These are phyloP conservation scores for Phoeniculus purpureus DNA, from an alignment of 2,797 vertebrate genomes.

Conservation along the genomic window DNA sequence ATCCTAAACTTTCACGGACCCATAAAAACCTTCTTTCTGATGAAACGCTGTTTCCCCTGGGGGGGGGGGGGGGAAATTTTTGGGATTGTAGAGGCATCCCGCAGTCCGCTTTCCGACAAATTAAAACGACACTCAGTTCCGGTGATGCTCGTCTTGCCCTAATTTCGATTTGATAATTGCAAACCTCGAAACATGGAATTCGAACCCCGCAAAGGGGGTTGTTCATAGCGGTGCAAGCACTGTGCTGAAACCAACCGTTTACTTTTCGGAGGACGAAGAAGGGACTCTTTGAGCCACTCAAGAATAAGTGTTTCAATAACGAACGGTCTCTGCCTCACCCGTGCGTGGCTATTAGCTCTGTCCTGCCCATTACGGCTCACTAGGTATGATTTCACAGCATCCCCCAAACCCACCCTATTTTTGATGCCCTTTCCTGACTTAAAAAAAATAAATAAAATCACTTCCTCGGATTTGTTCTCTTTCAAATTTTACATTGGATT, in stretches of 20 bases:
- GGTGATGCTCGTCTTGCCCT: neutral
- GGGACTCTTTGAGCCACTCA: neutral
- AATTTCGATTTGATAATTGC: neutral
- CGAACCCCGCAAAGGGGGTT: neutral
- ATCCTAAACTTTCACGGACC: neutral
- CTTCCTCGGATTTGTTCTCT: neutral
- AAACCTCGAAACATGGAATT: neutral
- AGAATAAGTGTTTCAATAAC: neutral
- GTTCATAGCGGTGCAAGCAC: neutral
- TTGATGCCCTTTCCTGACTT: neutral
- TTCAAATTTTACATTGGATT: neutral
- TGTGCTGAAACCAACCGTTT: neutral
- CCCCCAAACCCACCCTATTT: neutral
- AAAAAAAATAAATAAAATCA: too few relatives aligned
- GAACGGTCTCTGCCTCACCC: neutral
- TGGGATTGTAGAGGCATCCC: neutral
- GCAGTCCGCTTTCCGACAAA: neutral
- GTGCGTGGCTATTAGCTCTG: neutral
- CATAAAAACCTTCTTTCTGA: neutral
- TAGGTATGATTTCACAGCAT: neutral
- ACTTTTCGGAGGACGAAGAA: neutral
- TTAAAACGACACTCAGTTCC: neutral
- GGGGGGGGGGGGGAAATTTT: neutral
- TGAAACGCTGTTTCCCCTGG: neutral
- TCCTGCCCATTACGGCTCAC: neutral